phyloP scores from a whole-genome alignment of 2,113 vertebrate genomes.

The Atlantisia rogersi region DNA sequence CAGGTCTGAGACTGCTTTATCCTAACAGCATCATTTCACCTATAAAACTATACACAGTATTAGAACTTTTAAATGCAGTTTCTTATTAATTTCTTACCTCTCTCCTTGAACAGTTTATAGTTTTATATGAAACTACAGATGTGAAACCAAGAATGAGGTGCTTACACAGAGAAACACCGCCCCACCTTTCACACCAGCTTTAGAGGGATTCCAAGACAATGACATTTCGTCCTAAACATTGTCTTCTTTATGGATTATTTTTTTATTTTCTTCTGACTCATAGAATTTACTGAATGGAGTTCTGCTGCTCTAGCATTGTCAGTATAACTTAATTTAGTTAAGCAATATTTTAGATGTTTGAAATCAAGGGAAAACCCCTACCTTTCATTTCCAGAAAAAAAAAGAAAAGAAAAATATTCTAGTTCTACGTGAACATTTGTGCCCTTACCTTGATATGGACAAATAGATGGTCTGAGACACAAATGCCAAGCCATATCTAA shows the following conservation, averaged over 20 bases:
- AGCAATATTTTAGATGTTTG: not conserved
- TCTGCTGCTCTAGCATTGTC: not conserved
- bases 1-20: not conserved
- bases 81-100: not conserved
- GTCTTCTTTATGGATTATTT: not conserved
- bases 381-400: not conserved
- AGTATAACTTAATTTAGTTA: not conserved
- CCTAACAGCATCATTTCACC: not conserved
- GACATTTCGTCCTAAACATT: not conserved
- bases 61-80: not conserved
- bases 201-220: not conserved
- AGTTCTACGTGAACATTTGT: not conserved
- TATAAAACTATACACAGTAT: not conserved
- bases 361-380: not conserved
- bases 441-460: not conserved
- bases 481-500: not conserved
- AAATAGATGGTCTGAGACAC: not conserved
- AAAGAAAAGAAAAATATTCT: not conserved
- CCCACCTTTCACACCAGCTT: not conserved
- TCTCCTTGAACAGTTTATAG: not conserved
- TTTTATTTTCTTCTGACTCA: not conserved
- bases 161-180: not conserved
- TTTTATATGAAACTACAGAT: not conserved
- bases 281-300: not conserved
- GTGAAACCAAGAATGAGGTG: not conserved